These are phyloP conservation scores for Proisotoma minuta DNA, from an alignment of 2,888 invertebrate species.

Conservation along the genomic window DNA sequence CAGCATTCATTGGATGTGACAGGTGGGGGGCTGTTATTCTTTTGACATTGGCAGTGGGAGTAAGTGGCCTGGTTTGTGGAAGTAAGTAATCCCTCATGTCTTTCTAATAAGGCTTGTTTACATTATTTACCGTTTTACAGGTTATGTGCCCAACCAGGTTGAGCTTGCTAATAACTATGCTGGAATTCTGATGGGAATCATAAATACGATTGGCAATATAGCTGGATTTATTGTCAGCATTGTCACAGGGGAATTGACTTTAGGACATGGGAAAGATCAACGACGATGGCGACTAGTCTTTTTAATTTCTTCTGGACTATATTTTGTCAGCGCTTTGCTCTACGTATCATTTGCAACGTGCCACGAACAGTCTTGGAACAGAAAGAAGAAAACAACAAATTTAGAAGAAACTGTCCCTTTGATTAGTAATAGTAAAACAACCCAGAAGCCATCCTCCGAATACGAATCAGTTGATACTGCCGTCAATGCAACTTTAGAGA, in stretches of 20 bases:
- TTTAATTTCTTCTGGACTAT: slow-evolving; percentile 56
- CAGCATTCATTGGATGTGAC: slow-evolving; percentile 63
- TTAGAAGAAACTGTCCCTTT: no score
- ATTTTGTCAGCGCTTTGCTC: slow-evolving; percentile 55
- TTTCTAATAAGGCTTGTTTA: no score
- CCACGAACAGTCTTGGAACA: slow-evolving; percentile 60
- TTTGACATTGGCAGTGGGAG: slow-evolving; percentile 60
- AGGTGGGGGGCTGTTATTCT: slow-evolving; percentile 58
- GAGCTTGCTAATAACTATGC: slow-evolving; percentile 75
- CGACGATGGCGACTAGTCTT: slow-evolving; percentile 62
- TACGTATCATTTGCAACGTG: slow-evolving; percentile 58
- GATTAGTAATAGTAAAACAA: no score
- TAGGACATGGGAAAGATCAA: slow-evolving; percentile 53
- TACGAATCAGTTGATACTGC: no score
- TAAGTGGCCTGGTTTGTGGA: slow-evolving; percentile 64
- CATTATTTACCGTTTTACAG: no score
- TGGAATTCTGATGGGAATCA: slow-evolving; percentile 51
- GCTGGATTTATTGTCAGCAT: slow-evolving; percentile 31
- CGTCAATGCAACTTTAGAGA: no score
- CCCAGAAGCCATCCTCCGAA: no score
- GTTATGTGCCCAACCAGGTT: slow-evolving; percentile 64
- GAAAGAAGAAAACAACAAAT: not conserved
- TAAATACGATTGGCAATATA: slow-evolving; percentile 31
- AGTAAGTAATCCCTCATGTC: slow-evolving; percentile 64
- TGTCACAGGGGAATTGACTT: slow-evolving; percentile 48